Conservation (phyloP, 2,797 vertebrate species). For the Pseudomugil tenellus region DNA sequence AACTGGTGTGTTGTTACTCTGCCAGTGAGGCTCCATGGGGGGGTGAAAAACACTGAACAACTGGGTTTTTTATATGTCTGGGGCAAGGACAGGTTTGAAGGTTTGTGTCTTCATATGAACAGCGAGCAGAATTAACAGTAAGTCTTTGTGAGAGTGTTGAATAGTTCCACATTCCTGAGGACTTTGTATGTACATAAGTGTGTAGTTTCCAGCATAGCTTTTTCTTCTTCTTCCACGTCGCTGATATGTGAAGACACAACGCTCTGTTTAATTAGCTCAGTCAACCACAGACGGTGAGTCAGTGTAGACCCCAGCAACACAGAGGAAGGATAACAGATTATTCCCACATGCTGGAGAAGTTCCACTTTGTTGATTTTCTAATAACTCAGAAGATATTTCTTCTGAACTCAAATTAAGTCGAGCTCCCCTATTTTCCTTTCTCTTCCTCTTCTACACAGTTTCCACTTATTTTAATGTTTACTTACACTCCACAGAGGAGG, state of each 20-base stretch:
- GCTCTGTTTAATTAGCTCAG: slow-evolving; percentile 53
- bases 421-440: slow-evolving; percentile 28
- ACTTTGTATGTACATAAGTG: slow-evolving; percentile 18
- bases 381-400: neutral
- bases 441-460: slow-evolving; percentile 11
- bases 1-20: slow-evolving; percentile 43
- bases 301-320: slow-evolving; percentile 34
- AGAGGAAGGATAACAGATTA: slow-evolving; percentile 2
- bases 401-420: slow-evolving; percentile 10
- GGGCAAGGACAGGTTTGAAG: slow-evolving; percentile 24
- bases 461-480: slow-evolving; percentile 45
- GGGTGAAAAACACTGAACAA: neutral
- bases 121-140: slow-evolving; percentile 39
- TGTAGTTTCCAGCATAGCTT: slow-evolving; percentile 33
- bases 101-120: slow-evolving; percentile 32
- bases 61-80: slow-evolving; percentile 35
- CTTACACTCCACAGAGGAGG: slow-evolving; percentile 46
- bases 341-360: slow-evolving; percentile 13
- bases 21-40: slow-evolving; percentile 54
- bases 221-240: slow-evolving; percentile 2
- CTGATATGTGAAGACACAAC: slow-evolving; percentile 48
- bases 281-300: slow-evolving; percentile 65
- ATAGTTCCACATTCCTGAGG: slow-evolving; percentile 67
- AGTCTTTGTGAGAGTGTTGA: slow-evolving; percentile 44
- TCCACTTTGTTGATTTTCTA: slow-evolving; percentile 13